Percentiles rank a stretch among this genome's conserved stretches.
Evolutionary conservation across 2,797 vertebrate genomes (phyloP).

Genomic region (Poecilia picta): DNA sequence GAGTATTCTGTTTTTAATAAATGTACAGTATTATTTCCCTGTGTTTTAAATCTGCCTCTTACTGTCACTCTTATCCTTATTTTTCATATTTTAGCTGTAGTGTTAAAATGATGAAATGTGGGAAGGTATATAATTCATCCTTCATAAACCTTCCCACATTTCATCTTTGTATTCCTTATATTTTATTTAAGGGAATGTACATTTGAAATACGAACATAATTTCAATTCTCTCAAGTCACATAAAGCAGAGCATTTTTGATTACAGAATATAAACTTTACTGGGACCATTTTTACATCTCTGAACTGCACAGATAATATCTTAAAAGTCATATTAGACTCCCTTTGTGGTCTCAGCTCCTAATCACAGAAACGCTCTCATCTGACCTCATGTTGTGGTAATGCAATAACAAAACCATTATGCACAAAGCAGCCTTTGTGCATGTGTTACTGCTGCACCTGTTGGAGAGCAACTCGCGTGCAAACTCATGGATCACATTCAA

Average conservation of each 20-base stretch:
- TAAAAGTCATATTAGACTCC: constrained; percentile 38
- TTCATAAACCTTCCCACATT: neutral
- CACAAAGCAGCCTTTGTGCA: constrained; percentile 31
- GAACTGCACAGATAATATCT: constrained; percentile 17
- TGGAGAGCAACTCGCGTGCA: constrained; percentile 48
- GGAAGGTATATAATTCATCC: too few species aligned
- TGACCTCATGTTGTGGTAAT: constrained; percentile 54
- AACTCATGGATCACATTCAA: constrained; percentile 59
- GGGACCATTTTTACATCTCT: constrained; percentile 28
- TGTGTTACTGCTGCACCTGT: constrained; percentile 58
- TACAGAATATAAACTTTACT: neutral
- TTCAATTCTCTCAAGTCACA: neutral
- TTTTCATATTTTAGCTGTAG: neutral
- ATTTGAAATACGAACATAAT: neutral
- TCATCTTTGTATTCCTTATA: neutral
- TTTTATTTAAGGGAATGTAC: neutral
- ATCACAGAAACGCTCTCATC: constrained; percentile 33
- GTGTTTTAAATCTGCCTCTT: neutral
- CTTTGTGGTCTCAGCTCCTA: constrained; percentile 23
- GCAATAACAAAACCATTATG: constrained; percentile 55
- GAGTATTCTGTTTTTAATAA: neutral
- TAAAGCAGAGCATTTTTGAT: neutral
- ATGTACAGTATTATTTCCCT: neutral
- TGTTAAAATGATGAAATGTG: neutral
- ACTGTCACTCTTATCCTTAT: neutral